A percentile compares a stretch with the other conserved stretches of the same genome.
These are phyloP conservation scores for Nesometra sesokonis DNA, from an alignment of 35 echinoderm and acorn worm species.

Conservation along the genomic window DNA sequence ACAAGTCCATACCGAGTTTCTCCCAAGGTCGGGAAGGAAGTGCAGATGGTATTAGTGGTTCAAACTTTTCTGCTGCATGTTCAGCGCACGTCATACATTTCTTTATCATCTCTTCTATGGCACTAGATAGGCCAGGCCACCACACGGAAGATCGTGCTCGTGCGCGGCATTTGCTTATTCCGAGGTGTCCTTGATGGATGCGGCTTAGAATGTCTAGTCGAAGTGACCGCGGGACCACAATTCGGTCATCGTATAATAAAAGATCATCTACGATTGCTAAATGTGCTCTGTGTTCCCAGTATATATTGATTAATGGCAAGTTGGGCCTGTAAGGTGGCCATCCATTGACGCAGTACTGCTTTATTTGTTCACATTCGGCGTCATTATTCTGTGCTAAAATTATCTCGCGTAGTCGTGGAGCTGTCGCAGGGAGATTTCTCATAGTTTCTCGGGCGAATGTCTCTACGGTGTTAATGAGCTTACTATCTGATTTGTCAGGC, in stretches of 20 bases:
- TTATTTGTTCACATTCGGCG: background rate
- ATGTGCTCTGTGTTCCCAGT: conserved; percentile 3
- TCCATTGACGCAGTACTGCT: background rate
- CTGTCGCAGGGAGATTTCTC: background rate
- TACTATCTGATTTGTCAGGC: background rate
- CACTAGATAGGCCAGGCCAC: conserved; percentile 38
- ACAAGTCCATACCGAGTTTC: conserved; percentile 20
- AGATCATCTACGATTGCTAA: conserved; percentile 4
- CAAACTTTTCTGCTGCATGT: conserved; percentile 2
- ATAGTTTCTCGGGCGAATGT: background rate
- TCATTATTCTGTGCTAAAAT: background rate
- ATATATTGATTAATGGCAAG: background rate
- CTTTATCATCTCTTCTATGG: conserved; percentile 32
- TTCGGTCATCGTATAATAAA: conserved; percentile 3
- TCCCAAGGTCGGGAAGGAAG: conserved; percentile 45
- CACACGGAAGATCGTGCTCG: conserved; percentile 14
- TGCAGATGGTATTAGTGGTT: conserved; percentile 37
- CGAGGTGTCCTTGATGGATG: conserved; percentile 33
- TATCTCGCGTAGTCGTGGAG: background rate
- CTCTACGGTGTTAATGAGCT: background rate
- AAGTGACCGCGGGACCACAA: background rate
- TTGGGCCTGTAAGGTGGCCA: background rate
- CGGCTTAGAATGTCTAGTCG: conserved; percentile 20
- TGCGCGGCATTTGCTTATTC: conserved; percentile 13
- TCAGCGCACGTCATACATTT: conserved; percentile 24